Conservation (phyloP, 2,888 invertebrate genomes). For the Lasioglossum leucozonium region DNA sequence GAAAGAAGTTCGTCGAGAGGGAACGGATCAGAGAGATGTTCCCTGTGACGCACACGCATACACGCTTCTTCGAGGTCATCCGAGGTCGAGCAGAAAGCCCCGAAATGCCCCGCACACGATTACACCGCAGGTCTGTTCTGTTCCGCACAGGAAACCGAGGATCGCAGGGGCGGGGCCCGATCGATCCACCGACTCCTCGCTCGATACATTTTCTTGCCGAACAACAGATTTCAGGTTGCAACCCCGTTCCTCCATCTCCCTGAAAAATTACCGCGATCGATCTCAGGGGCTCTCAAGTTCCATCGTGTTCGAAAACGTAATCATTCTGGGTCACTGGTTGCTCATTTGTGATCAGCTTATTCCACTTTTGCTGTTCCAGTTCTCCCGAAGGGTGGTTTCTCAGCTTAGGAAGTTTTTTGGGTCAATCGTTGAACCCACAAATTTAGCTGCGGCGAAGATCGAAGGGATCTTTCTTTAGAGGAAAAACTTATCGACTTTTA, state of each 20-base stretch:
- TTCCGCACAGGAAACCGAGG: not conserved
- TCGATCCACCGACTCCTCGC: not conserved
- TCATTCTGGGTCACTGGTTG: not conserved
- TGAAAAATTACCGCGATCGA: not conserved
- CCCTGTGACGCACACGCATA: conserved; percentile 3
- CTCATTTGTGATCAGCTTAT: not conserved
- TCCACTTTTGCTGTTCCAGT: not conserved
- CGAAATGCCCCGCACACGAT: conserved; percentile 42
- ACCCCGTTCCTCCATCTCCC: not conserved
- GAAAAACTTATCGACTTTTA: no score
- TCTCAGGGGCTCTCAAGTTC: not conserved
- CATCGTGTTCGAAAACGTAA: not conserved
- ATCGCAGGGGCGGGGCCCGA: not conserved
- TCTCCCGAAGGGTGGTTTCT: not conserved
- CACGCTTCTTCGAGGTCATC: conserved; percentile 43
- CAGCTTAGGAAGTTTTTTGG: not conserved
- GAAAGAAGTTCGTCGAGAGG: conserved; percentile 34
- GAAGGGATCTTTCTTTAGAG: not conserved
- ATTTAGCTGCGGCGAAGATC: not conserved
- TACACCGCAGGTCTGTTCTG: not conserved
- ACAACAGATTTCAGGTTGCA: not conserved
- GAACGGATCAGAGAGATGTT: conserved; percentile 4
- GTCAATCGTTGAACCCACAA: not conserved
- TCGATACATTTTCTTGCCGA: not conserved
- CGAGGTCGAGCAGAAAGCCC: conserved; percentile 46